A percentile compares a stretch with the other conserved stretches of the same genome.
Evolutionary conservation across 2,113 vertebrate genomes (phyloP).

Genomic region (Bufo gargarizans): DNA sequence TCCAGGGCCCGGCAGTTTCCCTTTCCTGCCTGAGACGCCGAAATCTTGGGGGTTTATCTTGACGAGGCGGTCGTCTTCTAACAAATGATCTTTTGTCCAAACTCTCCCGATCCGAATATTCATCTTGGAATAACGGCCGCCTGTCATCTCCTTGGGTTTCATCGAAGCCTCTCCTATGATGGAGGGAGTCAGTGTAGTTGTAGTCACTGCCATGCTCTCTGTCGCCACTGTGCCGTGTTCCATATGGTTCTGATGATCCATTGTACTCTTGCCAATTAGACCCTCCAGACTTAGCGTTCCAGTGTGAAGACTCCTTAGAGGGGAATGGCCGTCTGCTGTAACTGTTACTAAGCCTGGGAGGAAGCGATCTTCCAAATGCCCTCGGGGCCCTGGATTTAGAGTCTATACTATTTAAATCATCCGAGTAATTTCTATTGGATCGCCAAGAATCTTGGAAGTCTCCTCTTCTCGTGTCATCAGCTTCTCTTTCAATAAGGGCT

Average conservation of each 20-base stretch:
- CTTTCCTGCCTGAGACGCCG: conserved; percentile 89
- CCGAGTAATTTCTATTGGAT: conserved; percentile 86
- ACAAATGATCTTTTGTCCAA: conserved; percentile 85
- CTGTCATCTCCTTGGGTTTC: conserved; percentile 80
- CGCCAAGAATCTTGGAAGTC: conserved; percentile 90
- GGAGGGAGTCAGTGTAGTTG: conserved; percentile 77
- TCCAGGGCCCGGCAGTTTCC: conserved; percentile 84
- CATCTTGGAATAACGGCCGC: conserved; percentile 74
- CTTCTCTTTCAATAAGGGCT: conserved; percentile 68
- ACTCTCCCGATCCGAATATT: conserved; percentile 82
- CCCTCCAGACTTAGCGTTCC: conserved; percentile 79
- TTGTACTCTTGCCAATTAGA: conserved; percentile 81
- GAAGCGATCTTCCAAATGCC: conserved; percentile 85
- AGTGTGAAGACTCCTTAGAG: conserved; percentile 81
- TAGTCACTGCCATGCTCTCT: conserved; percentile 82
- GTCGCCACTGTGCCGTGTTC: conserved; percentile 76
- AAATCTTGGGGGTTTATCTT: conserved; percentile 95
- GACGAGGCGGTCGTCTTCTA: conserved; percentile 88
- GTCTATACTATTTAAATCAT: conserved; percentile 80
- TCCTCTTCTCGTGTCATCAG: conserved; percentile 77
- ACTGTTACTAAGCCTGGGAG: conserved; percentile 85
- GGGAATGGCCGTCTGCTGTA: conserved; percentile 81
- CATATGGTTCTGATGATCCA: conserved; percentile 70
- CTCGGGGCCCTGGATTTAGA: conserved; percentile 74
- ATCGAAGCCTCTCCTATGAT: conserved; percentile 76